Evolutionary conservation across 2,888 invertebrate species (phyloP).

Genomic region (Spisula subtruncata): DNA sequence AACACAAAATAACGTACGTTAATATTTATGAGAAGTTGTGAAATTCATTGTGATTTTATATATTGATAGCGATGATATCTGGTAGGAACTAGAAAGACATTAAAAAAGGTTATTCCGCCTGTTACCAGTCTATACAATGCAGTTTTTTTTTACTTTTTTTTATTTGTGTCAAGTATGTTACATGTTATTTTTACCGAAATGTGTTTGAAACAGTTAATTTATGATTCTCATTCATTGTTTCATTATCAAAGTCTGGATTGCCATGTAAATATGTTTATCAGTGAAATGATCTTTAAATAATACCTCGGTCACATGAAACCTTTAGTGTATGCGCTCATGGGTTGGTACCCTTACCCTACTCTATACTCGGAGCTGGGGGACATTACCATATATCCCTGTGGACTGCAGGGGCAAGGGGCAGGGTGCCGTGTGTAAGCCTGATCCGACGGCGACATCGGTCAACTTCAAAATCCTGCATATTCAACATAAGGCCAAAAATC

Average conservation of each 20-base stretch:
- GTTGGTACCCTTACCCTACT: too few relatives aligned
- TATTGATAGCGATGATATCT: background rate
- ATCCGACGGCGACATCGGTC: too few relatives aligned
- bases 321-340: too few relatives aligned
- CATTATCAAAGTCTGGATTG: constrained; percentile 3
- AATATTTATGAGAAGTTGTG: background rate
- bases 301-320: too few relatives aligned
- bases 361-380: too few relatives aligned
- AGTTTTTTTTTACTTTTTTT: background rate
- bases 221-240: constrained; percentile 13
- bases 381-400: too few relatives aligned
- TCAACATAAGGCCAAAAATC: too few relatives aligned
- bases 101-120: background rate
- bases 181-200: constrained; percentile 12
- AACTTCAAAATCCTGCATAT: too few relatives aligned
- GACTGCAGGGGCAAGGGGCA: too few relatives aligned
- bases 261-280: constrained; percentile 18
- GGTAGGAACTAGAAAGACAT: background rate
- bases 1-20: background rate
- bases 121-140: background rate
- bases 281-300: background rate
- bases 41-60: background rate
- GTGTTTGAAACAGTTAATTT: constrained; percentile 24
- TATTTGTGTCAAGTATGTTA: constrained; percentile 7
- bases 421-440: too few relatives aligned